phyloP scores from a whole-genome alignment of 2,113 vertebrate genomes.

The Phyllostomus hastatus region DNA sequence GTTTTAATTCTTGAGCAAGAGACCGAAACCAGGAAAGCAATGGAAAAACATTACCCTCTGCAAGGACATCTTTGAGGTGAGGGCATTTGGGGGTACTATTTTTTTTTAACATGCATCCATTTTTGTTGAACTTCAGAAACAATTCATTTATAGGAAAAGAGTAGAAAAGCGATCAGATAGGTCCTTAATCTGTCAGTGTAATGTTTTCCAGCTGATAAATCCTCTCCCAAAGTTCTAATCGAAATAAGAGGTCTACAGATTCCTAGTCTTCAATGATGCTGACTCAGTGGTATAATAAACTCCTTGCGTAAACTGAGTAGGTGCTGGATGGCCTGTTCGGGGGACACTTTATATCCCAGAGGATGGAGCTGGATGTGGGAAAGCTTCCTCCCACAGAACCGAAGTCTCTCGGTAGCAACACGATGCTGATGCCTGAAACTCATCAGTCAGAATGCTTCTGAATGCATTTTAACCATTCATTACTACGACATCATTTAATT shows the following conservation, averaged over 20 bases:
- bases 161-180: neutral
- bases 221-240: neutral
- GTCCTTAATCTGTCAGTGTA: neutral
- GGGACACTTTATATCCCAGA: neutral
- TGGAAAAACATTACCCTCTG: neutral
- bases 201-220: neutral
- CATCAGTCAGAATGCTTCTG: neutral
- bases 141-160: slow-evolving; percentile 2
- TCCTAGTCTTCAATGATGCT: neutral
- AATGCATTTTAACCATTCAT: neutral
- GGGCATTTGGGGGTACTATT: neutral
- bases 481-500: neutral
- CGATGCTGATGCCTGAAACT: neutral
- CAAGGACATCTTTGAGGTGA: neutral
- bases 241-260: neutral
- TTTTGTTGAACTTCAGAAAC: neutral
- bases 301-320: neutral
- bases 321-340: neutral
- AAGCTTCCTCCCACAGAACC: neutral
- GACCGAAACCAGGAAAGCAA: neutral
- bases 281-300: neutral
- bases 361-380: neutral
- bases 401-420: neutral
- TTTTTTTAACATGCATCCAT: neutral
- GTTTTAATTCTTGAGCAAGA: slow-evolving; percentile 10